These are phyloP conservation scores for Henricia sp. DNA, from an alignment of 53 echinoderm and acorn worm species.

Conservation along the genomic window DNA sequence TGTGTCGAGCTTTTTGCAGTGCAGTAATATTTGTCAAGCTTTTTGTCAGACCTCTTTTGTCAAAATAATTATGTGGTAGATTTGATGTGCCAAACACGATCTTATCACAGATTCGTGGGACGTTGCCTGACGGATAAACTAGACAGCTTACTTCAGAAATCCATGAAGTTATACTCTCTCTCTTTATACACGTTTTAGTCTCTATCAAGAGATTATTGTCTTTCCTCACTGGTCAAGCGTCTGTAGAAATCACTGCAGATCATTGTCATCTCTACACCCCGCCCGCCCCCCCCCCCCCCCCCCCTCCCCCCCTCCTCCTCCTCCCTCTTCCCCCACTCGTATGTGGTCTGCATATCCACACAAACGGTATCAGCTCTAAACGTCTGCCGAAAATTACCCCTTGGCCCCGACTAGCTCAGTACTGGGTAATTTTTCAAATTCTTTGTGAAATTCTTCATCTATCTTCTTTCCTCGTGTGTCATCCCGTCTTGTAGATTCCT, in stretches of 20 bases:
- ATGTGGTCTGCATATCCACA: background rate
- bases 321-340: constrained; percentile 4
- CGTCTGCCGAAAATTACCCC: constrained; percentile 10
- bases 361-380: constrained; percentile 8
- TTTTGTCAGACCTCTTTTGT: background rate
- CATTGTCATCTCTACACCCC: background rate
- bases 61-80: no score
- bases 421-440: constrained; percentile 47
- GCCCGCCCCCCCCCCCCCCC: no score
- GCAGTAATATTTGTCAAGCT: no score
- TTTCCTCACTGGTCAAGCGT: constrained; percentile 37
- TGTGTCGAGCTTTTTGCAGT: no score
- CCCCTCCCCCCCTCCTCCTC: background rate
- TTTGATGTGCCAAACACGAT: no score
- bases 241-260: no score
- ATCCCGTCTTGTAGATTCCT: constrained; percentile 19
- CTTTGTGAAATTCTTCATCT: constrained; percentile 22
- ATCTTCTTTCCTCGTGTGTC: background rate
- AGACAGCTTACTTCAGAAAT: background rate
- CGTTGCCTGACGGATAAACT: no score
- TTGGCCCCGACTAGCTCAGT: background rate
- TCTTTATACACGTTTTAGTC: constrained; percentile 29
- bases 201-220: constrained; percentile 44
- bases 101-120: no score
- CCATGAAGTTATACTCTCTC: background rate